Conservation (phyloP, 2,113 vertebrate genomes). For the Cariama cristata region DNA sequence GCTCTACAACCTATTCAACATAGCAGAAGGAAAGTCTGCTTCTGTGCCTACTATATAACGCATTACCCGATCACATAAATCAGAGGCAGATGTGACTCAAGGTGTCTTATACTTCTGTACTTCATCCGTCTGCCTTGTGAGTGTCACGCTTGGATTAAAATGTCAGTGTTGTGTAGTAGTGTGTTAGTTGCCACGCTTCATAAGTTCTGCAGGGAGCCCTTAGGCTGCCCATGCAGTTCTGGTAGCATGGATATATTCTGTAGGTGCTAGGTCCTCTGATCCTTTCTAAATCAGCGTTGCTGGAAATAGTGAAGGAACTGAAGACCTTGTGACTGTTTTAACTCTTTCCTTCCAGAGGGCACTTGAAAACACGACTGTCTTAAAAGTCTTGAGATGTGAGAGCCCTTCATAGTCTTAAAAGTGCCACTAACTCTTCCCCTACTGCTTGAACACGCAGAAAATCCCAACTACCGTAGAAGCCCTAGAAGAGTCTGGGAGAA, state of each 20-base stretch:
- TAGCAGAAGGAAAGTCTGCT: not conserved
- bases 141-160: not conserved
- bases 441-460: not conserved
- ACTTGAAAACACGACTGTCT: not conserved
- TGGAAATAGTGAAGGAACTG: not conserved
- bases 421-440: not conserved
- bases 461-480: not conserved
- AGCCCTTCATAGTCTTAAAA: not conserved
- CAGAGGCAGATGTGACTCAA: not conserved
- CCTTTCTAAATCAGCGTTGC: not conserved
- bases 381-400: not conserved
- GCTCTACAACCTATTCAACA: not conserved
- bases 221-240: not conserved
- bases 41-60: not conserved
- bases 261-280: not conserved
- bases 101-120: not conserved
- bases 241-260: not conserved
- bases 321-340: not conserved
- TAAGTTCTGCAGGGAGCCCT: not conserved
- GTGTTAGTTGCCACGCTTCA: rapidly evolving
- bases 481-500: not conserved
- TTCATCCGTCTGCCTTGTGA: not conserved
- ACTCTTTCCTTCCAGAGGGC: not conserved
- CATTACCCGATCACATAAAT: not conserved
- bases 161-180: not conserved